These are phyloP conservation scores for Spheniscus humboldti DNA, from an alignment of 2,797 vertebrate genomes.

Conservation along the genomic window DNA sequence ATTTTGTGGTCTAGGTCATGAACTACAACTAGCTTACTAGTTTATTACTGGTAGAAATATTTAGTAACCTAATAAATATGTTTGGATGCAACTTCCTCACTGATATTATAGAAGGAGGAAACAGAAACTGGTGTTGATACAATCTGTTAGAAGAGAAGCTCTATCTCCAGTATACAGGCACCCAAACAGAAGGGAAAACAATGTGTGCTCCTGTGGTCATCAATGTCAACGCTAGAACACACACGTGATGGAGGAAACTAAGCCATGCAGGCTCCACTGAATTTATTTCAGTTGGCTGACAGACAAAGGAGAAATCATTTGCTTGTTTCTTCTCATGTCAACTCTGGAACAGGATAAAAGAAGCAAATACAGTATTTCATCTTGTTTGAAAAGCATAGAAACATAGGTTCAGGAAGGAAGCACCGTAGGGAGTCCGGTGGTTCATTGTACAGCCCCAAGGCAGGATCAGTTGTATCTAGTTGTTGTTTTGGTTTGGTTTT, in stretches of 20 bases:
- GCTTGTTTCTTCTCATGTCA: background rate
- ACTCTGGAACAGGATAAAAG: slow-evolving; percentile 18
- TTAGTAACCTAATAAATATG: background rate
- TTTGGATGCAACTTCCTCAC: background rate
- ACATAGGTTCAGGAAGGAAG: background rate
- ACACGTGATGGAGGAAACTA: background rate
- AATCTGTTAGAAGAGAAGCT: background rate
- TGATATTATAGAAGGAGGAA: background rate
- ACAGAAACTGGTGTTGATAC: background rate
- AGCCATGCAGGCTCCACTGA: background rate
- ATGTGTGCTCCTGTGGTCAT: background rate
- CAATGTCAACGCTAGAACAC: background rate
- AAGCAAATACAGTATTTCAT: background rate
- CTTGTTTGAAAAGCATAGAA: background rate
- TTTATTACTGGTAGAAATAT: background rate
- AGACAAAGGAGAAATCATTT: background rate
- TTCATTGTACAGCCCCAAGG: background rate
- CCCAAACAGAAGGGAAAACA: background rate
- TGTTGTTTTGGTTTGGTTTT: background rate
- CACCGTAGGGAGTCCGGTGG: background rate
- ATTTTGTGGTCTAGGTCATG: background rate
- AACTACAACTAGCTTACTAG: background rate
- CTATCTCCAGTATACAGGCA: background rate
- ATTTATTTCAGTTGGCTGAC: background rate
- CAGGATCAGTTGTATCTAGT: background rate